Evolutionary conservation across 2,888 invertebrate species (phyloP).

Genomic region (Neocrepidodera transversa): DNA sequence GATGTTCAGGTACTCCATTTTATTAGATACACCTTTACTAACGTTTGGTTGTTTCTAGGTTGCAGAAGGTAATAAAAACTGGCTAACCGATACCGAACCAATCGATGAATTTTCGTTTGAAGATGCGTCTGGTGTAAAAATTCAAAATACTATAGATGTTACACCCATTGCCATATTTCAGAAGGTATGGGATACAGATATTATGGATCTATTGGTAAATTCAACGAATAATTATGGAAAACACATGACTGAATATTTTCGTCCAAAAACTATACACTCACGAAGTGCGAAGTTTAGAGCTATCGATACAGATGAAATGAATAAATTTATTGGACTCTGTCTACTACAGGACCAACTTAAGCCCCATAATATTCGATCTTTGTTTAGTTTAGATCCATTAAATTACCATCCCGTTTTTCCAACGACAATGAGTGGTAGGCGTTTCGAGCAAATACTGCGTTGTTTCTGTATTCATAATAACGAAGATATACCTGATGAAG

Average conservation of each 20-base stretch:
- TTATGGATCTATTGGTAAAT: conserved; percentile 1
- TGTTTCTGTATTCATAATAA: background rate
- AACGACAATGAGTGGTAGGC: conserved; percentile 14
- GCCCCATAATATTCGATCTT: conserved; percentile 1
- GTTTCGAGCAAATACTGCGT: conserved; percentile 15
- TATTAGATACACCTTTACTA: no score
- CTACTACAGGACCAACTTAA: conserved; percentile 4
- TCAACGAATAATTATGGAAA: conserved; percentile 2
- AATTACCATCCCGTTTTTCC: conserved; percentile 16
- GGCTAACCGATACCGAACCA: no score
- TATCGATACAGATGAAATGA: background rate
- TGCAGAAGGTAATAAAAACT: no score
- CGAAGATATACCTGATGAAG: background rate
- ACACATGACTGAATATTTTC: background rate
- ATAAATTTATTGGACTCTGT: conserved; percentile 9
- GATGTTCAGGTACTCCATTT: no score
- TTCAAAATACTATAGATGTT: no score
- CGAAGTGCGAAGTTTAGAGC: background rate
- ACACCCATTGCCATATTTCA: no score
- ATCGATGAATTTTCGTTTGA: no score
- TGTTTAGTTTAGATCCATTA: conserved; percentile 10
- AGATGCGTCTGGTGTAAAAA: no score
- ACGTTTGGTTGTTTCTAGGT: no score
- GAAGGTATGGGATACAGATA: conserved; percentile 1
- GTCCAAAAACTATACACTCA: conserved; percentile 5